Evolutionary conservation across 2,113 vertebrate genomes (phyloP), one percentile per base, ranked within the genome.

Genomic region (Callionymus lyra): DNA sequence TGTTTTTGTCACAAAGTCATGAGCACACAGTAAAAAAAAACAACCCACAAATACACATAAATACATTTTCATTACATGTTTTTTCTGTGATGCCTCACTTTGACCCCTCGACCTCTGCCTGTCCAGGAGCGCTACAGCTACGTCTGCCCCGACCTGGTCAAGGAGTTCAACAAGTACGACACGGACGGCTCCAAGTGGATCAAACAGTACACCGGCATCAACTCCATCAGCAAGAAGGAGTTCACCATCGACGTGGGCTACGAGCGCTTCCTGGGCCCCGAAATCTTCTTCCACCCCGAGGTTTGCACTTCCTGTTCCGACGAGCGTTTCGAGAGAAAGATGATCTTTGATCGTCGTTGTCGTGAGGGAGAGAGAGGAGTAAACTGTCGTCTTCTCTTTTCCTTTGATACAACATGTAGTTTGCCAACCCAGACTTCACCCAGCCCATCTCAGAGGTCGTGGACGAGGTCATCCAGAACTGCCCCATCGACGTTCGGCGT

Each of bases 241-340:
- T 98, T 98, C 82, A 92, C 89, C 63, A 93, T 98, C 53, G 94
- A 98, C 31, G 94, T 98, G 68, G 94, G 94, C 61, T 98, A 98
- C 12, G 94, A 98, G 72, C 88, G 94, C 68, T 98, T 98, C 80
- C 81, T 98, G 73, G 94, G 94, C 13, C 94, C 94, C 0, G 94
- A 98, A 82, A 98, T 98, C 68, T 98, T 98, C 84, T 98, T 98
- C 80, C 94, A 98, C 69, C 94, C 94, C 37, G 94, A 98, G 88
- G 94, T 90, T 50, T 74, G 49, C 31, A 4, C 21, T 27, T 27
- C 21, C 21, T 27, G 21, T 8, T 27, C 21, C 4, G 21, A 4
- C 4, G 8, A 27, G 4, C 8, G 21, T 27, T 27, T 8, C 4
- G 21, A 27, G 21, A 27, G 8, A 8, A 27, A 27, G 21, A 27